phyloP scores from a whole-genome alignment of 2,113 vertebrate genomes.

The Daboia siamensis region DNA sequence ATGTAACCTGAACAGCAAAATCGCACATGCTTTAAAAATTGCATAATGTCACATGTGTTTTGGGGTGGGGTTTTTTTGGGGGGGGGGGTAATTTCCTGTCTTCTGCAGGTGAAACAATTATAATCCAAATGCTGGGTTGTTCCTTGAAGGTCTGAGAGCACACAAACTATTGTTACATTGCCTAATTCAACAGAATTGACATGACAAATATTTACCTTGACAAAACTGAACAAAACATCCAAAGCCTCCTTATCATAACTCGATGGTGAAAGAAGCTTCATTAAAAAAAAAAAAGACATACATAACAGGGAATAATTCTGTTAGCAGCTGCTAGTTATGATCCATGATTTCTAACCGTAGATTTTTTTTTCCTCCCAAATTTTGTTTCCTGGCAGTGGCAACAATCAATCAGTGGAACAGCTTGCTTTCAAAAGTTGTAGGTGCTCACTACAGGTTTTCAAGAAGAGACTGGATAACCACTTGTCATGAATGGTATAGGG shows the following conservation, averaged over 20 bases:
- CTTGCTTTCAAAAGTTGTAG: no score
- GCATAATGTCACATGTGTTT: not conserved
- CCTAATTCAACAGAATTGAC: not conserved
- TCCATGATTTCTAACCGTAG: no score
- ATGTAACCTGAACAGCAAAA: not conserved
- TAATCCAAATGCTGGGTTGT: not conserved
- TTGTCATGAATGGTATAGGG: no score
- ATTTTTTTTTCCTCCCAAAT: not conserved
- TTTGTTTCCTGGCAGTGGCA: no score
- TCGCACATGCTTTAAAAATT: not conserved
- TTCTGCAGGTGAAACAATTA: not conserved
- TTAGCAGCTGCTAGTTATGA: not conserved
- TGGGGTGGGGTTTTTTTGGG: not conserved
- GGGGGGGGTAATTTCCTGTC: not conserved
- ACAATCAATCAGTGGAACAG: no score
- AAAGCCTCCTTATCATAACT: not conserved
- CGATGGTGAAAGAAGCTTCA: not conserved
- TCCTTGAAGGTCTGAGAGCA: not conserved
- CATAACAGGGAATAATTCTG: not conserved
- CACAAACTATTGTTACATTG: not conserved
- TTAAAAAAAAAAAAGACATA: not conserved
- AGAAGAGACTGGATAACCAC: no score
- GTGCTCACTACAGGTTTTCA: no score
- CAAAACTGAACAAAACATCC: not conserved
- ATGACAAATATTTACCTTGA: not conserved